A percentile compares a stretch with the other conserved stretches of the same genome.
Evolutionary conservation across 2,797 vertebrate genomes (phyloP).

Genomic region (Smutsia gigantea): DNA sequence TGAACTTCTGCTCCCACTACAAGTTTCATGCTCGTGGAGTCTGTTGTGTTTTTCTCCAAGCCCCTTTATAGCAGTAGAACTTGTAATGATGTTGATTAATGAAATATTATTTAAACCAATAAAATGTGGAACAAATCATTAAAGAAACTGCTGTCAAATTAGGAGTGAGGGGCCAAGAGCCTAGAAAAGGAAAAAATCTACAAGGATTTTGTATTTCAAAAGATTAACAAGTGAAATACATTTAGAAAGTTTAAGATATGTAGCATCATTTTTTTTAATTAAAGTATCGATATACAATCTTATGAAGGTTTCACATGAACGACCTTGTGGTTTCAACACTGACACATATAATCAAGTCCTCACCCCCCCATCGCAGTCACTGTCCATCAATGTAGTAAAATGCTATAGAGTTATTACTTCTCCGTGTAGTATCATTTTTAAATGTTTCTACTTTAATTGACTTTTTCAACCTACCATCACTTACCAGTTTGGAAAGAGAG

Average conservation of each 20-base stretch:
- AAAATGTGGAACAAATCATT: not conserved
- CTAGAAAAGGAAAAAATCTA: not conserved
- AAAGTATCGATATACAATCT: no score
- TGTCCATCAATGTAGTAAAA: no score
- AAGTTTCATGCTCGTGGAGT: not conserved
- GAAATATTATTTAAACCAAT: not conserved
- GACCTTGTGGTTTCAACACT: no score
- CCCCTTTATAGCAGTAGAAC: not conserved
- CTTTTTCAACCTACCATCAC: not conserved
- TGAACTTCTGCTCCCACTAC: not conserved
- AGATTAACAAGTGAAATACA: not conserved
- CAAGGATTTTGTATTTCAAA: slow-evolving; percentile 19
- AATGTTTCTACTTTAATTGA: slow-evolving; percentile 1
- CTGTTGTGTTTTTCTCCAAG: not conserved
- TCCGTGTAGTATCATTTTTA: not conserved
- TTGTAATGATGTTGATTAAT: slow-evolving; percentile 21
- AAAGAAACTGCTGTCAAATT: not conserved
- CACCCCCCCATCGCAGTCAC: no score
- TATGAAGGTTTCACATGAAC: no score
- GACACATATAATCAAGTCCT: no score
- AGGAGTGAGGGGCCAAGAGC: not conserved
- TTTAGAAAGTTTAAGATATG: not conserved
- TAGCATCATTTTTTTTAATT: not conserved
- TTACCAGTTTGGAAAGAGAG: not conserved
- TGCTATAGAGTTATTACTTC: no score